Percentiles rank a stretch among this genome's conserved stretches.
phyloP scores from a whole-genome alignment of 23 tunicate genomes.

The Trididemnum nubilum region DNA sequence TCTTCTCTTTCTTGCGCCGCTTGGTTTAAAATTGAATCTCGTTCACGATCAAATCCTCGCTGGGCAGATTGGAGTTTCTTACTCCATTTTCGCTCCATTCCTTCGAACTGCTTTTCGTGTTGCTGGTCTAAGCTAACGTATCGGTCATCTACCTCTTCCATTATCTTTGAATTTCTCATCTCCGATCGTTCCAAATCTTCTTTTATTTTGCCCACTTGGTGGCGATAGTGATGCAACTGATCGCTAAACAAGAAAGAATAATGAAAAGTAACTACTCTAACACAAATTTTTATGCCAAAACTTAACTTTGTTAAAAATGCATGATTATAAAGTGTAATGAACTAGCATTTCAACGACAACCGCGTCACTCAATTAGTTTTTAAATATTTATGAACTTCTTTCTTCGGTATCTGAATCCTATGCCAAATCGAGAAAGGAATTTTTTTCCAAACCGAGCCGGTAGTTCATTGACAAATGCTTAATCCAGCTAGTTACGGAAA shows the following conservation, averaged over 20 bases:
- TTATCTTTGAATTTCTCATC: conserved; percentile 55
- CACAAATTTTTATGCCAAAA: not conserved
- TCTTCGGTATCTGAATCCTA: too few species aligned
- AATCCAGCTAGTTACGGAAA: too few species aligned
- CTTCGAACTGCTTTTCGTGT: conserved; percentile 40
- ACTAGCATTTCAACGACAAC: not conserved
- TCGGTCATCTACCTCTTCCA: conserved; percentile 83
- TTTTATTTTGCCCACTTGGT: conserved; percentile 48
- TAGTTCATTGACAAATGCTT: too few species aligned
- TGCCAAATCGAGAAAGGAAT: too few species aligned
- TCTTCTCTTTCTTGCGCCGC: conserved; percentile 56
- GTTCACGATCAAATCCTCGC: conserved; percentile 43
- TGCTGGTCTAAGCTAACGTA: conserved; percentile 65
- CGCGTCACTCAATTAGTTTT: too few species aligned
- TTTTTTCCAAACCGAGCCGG: too few species aligned
- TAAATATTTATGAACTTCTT: too few species aligned
- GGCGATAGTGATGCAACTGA: conserved; percentile 45
- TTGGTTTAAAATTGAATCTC: conserved; percentile 42
- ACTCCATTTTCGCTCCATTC: conserved; percentile 57
- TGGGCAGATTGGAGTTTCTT: conserved; percentile 53
- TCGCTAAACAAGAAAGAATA: too few species aligned
- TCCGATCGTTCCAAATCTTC: conserved; percentile 63
- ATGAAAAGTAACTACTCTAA: not conserved
- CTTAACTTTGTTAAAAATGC: not conserved
- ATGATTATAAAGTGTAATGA: not conserved